Percentiles rank a stretch among this genome's conserved stretches.
These are phyloP conservation scores for Paralvinella palmiformis DNA, from an alignment of 1,140 invertebrate genomes.

Conservation along the genomic window DNA sequence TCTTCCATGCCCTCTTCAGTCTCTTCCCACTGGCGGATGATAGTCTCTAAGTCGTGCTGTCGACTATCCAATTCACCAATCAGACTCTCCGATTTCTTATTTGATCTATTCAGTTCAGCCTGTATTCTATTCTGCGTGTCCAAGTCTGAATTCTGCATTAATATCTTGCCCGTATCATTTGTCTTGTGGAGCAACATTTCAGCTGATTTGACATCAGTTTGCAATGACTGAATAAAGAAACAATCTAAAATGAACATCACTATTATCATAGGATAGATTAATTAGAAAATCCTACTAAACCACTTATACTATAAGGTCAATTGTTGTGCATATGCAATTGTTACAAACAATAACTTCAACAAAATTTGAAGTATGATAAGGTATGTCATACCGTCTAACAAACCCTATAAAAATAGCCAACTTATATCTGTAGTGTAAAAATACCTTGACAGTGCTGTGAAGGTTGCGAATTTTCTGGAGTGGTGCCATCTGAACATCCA, in stretches of 20 bases:
- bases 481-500: background rate
- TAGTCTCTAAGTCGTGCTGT: slow-evolving; percentile 48
- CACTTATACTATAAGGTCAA: background rate
- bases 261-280: background rate
- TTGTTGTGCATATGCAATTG: background rate
- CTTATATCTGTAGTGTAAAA: too few relatives aligned
- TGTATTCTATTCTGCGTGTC: background rate
- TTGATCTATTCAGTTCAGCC: background rate
- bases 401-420: too few relatives aligned
- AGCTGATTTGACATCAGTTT: background rate
- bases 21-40: slow-evolving; percentile 45
- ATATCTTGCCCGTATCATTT: background rate
- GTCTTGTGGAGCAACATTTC: background rate
- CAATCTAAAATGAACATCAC: background rate
- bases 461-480: too few relatives aligned
- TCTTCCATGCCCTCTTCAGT: slow-evolving; percentile 48
- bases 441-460: too few relatives aligned
- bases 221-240: slow-evolving; percentile 2
- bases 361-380: too few relatives aligned
- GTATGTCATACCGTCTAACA: too few relatives aligned
- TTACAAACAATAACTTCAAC: background rate
- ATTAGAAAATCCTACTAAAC: background rate
- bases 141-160: background rate
- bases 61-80: slow-evolving; percentile 64
- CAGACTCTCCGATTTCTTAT: slow-evolving; percentile 8